These are phyloP conservation scores for Synanthedon formicaeformis DNA, from an alignment of 2,888 invertebrate species.

Conservation along the genomic window DNA sequence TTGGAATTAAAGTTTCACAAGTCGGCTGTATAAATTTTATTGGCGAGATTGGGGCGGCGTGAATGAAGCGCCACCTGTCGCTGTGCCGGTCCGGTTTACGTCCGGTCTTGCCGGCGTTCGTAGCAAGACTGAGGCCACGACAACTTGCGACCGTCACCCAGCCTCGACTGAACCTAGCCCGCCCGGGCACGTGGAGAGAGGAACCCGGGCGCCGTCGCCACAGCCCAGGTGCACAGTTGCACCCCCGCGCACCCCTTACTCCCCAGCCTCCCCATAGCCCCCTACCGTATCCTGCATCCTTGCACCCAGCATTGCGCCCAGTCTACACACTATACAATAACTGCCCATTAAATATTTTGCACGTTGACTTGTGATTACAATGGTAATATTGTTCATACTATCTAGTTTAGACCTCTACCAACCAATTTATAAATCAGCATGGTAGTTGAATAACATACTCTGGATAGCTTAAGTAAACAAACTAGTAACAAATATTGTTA, in stretches of 20 bases:
- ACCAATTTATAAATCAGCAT: no score
- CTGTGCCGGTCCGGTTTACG: conserved; percentile 8
- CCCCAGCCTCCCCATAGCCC: conserved; percentile 1
- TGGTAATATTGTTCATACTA: no score
- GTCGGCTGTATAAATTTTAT: neutral
- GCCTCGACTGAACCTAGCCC: conserved; percentile 11
- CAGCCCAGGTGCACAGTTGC: conserved; percentile 57
- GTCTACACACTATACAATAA: neutral
- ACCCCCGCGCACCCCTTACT: conserved; percentile 3
- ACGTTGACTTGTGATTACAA: no score
- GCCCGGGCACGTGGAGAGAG: conserved; percentile 49
- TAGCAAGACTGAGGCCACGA: conserved; percentile 23
- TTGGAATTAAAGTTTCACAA: neutral
- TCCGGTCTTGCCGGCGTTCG: conserved; percentile 22
- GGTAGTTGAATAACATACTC: no score
- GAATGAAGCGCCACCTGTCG: conserved; percentile 38
- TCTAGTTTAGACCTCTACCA: no score
- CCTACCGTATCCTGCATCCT: neutral
- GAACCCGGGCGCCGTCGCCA: conserved; percentile 37
- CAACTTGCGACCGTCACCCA: no score
- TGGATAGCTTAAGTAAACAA: no score
- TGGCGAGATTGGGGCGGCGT: neutral
- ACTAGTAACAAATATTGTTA: no score
- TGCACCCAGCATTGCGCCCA: neutral
- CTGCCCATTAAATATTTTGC: no score